Base-by-base conservation (phyloP, 2,113 vertebrate genomes). In the Sigmodon hispidus region DNA sequence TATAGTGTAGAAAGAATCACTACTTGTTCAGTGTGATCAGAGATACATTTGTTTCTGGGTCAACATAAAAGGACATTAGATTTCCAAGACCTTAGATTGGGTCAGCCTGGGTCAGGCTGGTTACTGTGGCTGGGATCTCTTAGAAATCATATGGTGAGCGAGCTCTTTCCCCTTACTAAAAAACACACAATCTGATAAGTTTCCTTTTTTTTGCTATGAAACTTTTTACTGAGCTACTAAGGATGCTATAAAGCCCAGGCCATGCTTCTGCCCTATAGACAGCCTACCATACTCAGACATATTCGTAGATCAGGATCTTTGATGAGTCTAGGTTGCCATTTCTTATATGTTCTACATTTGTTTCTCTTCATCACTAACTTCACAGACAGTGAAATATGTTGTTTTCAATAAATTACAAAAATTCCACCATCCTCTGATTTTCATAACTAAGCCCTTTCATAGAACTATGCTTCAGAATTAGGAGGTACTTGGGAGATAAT, bases 331-430 rank as follows among this genome's bases (percentile, higher is more conserved):
- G 2, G 3, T 3, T 84, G 10, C 73, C 36, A 48, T 93, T 92
- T 93, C 75, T 43, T 7, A 72, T 45, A 22, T 50, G 16, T 79
- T 93, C 91, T 63, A 19, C 52, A 34, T 87, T 73, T 89, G 52
- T 89, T 87, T 95, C 79, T 73, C 7, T 90, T 73, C 84, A 17
- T 67, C 89, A 79, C 69, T 59, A 86, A 59, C 29, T 21, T 95
- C 21, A n/a, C 5, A 21, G 55, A 17, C 40, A 76, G 19, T 10
- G 57, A 88, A 89, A 55, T 40, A 26, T 26, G 70, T 69, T 57
- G 31, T 67, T 22, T 81, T 83, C 84, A 88, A 92, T 40, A 89
- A 94, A 13, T 89, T 55, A 50, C 22, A 89, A 83, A 91, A 48
- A 72, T 76, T 21, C 57, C 63, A 40, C 15, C 7, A 72, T 67